Conservation (phyloP, 1,140 invertebrate species). For the Temnothorax longispinosus region DNA sequence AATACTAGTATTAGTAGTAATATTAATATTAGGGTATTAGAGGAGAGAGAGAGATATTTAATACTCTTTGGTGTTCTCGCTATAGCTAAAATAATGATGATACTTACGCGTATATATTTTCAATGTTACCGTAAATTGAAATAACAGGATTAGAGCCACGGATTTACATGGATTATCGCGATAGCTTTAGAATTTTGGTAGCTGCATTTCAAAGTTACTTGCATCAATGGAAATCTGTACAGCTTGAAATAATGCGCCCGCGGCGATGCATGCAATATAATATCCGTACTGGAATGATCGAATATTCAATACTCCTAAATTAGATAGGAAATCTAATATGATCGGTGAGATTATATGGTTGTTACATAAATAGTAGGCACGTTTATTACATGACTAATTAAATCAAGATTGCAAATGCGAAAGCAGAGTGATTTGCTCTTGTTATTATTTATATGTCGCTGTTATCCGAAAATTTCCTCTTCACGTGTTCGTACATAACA, state of each 20-base stretch:
- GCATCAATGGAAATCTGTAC: conserved; percentile 60
- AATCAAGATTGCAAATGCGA: conserved; percentile 45
- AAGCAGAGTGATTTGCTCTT: background rate
- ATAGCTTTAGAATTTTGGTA: conserved; percentile 36
- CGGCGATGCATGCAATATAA: conserved; percentile 68
- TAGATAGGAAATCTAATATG: conserved; percentile 69
- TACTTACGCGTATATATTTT: background rate
- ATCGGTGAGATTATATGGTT: conserved; percentile 33
- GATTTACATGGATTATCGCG: background rate
- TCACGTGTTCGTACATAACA: background rate
- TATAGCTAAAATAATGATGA: background rate
- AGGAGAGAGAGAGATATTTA: too few relatives aligned
- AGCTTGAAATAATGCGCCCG: conserved; percentile 67
- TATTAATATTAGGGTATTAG: too few relatives aligned
- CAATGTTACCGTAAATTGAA: background rate
- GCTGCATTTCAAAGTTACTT: conserved; percentile 59
- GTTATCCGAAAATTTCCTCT: background rate
- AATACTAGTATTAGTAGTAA: too few relatives aligned
- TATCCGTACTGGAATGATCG: conserved; percentile 71
- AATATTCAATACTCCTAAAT: conserved; percentile 70
- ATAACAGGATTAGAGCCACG: background rate
- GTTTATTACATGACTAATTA: conserved; percentile 54
- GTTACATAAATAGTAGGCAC: conserved; percentile 41
- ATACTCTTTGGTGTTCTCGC: background rate
- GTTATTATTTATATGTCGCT: background rate